Conservation (phyloP, 2,113 vertebrate genomes). For the Vimba vimba region DNA sequence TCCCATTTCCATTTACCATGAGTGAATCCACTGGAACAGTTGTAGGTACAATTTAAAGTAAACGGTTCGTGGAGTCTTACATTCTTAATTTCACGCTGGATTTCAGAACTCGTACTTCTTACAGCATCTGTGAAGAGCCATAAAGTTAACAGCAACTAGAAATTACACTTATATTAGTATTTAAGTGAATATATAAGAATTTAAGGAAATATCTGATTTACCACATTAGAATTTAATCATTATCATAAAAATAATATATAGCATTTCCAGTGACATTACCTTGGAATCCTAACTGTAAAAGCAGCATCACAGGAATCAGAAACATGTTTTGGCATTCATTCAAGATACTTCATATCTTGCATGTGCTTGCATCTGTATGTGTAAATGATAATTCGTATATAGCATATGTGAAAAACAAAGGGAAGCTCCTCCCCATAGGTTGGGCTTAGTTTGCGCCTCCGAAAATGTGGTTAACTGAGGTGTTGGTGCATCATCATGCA, state of each 20-base stretch:
- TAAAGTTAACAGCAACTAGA: not conserved
- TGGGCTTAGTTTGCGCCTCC: not conserved
- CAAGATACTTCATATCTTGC: not conserved
- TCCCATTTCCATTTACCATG: slow-evolving; percentile 66
- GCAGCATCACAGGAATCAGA: slow-evolving; percentile 52
- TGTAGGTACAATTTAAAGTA: slow-evolving; percentile 71
- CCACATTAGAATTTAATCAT: not conserved
- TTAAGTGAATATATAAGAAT: not conserved
- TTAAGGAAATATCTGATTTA: not conserved
- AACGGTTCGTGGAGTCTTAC: slow-evolving; percentile 60
- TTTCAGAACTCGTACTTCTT: slow-evolving; percentile 24
- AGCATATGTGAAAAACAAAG: not conserved
- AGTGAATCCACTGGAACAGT: slow-evolving; percentile 74
- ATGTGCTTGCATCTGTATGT: not conserved
- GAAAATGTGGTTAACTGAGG: slow-evolving; percentile 22
- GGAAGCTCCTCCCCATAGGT: slow-evolving; percentile 33
- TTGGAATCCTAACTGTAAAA: slow-evolving; percentile 59
- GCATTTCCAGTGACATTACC: slow-evolving; percentile 59
- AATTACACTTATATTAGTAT: not conserved
- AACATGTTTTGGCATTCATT: slow-evolving; percentile 52
- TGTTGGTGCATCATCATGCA: not conserved
- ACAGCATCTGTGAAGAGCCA: slow-evolving; percentile 62
- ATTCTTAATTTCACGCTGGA: slow-evolving; percentile 25
- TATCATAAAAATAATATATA: not conserved
- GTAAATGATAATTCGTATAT: not conserved